Percentiles rank a stretch among this genome's conserved stretches.
Conservation (phyloP, 2,888 invertebrate genomes). For the Dendrolimus houi region DNA sequence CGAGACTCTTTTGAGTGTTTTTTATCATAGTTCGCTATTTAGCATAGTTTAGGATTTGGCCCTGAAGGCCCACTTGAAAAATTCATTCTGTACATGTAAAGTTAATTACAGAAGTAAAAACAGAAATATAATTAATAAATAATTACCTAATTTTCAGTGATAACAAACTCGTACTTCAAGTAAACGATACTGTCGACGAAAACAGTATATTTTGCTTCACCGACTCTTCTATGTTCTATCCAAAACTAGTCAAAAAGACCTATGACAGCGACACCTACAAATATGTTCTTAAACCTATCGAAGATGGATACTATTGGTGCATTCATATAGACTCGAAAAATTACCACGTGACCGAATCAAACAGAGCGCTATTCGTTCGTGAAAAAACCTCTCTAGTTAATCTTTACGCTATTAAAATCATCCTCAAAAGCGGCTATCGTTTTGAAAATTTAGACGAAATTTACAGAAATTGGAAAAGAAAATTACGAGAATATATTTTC, state of each 20-base stretch:
- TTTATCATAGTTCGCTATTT: too few species aligned
- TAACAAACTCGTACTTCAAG: conserved; percentile 33
- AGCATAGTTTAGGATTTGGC: too few species aligned
- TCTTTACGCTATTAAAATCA: conserved; percentile 45
- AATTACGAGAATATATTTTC: conserved; percentile 46
- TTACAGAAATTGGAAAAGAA: conserved; percentile 33
- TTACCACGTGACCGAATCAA: conserved; percentile 39
- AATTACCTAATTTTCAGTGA: conserved; percentile 31
- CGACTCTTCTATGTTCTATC: conserved; percentile 44
- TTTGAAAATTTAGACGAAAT: conserved; percentile 17
- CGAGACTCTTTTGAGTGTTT: too few species aligned
- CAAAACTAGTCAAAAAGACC: conserved; percentile 31
- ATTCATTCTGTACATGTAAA: too few species aligned
- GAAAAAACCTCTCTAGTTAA: conserved; percentile 35
- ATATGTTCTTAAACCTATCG: conserved; percentile 33
- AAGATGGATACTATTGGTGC: conserved; percentile 67
- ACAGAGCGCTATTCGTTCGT: conserved; percentile 42
- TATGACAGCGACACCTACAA: conserved; percentile 22
- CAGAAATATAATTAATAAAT: too few species aligned
- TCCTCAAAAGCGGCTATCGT: conserved; percentile 21
- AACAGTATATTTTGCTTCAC: conserved; percentile 51
- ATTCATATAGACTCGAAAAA: conserved; percentile 37
- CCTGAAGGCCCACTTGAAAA: too few species aligned
- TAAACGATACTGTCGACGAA: conserved; percentile 29
- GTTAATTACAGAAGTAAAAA: too few species aligned